Conservation (phyloP, 2,113 vertebrate genomes). For the Serinus canaria region DNA sequence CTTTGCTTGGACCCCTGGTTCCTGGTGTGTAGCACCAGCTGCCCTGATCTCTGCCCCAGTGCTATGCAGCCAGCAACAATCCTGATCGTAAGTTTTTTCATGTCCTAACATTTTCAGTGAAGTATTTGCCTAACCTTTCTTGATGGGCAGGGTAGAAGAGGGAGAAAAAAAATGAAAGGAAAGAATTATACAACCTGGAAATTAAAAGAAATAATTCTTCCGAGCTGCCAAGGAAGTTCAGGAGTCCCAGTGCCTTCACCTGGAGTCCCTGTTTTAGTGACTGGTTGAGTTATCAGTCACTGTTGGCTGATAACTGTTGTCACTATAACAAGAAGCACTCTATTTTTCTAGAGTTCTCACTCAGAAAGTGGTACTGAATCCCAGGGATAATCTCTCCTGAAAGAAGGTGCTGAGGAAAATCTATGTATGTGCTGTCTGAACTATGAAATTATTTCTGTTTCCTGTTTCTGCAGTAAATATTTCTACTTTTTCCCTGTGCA, state of each 20-base stretch:
- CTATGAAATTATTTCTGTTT: background rate
- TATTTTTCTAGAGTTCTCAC: background rate
- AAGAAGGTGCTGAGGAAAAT: background rate
- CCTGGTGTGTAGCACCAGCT: background rate
- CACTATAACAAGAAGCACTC: accelerated
- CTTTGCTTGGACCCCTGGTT: background rate
- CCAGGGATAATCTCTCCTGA: background rate
- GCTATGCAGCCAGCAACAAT: background rate
- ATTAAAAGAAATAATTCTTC: background rate
- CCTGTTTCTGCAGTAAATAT: background rate
- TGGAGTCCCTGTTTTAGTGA: background rate
- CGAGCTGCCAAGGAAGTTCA: background rate
- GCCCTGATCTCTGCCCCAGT: background rate
- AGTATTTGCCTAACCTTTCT: accelerated
- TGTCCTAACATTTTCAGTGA: background rate
- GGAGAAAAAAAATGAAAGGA: background rate
- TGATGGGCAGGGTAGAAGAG: background rate
- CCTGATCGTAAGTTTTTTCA: background rate
- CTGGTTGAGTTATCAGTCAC: background rate
- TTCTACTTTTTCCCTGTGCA: background rate
- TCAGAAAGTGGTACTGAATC: background rate
- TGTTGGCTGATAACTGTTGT: background rate
- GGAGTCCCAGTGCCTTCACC: background rate
- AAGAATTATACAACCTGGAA: background rate
- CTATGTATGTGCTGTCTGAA: background rate